These are phyloP conservation scores for Trissolcus brochymenae DNA, from an alignment of 2,888 invertebrate species.

Conservation along the genomic window DNA sequence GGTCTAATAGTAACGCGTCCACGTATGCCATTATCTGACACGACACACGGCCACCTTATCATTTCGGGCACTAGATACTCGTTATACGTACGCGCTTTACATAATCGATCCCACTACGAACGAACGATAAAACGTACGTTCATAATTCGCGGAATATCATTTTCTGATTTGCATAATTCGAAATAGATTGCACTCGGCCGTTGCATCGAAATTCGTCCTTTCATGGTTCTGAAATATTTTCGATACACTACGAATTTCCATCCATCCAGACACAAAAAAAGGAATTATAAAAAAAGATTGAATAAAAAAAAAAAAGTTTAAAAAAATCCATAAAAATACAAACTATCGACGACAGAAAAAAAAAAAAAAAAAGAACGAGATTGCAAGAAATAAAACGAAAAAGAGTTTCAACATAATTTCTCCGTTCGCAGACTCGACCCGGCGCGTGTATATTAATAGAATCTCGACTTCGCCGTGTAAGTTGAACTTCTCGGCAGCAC, in stretches of 20 bases:
- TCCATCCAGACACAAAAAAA: background rate
- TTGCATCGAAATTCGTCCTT: slow-evolving; percentile 9
- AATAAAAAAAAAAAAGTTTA: no score
- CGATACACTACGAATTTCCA: background rate
- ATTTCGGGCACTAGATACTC: slow-evolving; percentile 14
- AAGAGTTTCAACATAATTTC: slow-evolving; percentile 21
- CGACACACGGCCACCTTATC: slow-evolving; percentile 22
- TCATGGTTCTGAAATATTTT: slow-evolving; percentile 6
- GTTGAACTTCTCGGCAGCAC: slow-evolving; percentile 43
- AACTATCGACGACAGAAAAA: background rate
- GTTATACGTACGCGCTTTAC: slow-evolving; percentile 35
- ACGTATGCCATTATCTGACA: slow-evolving; percentile 37
- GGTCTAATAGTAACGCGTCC: slow-evolving; percentile 13
- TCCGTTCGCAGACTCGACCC: slow-evolving; percentile 6
- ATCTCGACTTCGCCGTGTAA: slow-evolving; percentile 37
- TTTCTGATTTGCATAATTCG: slow-evolving; percentile 42
- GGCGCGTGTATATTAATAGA: slow-evolving; percentile 45
- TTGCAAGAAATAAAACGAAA: background rate
- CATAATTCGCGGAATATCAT: slow-evolving; percentile 46
- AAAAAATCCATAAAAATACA: no score
- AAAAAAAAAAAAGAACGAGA: background rate
- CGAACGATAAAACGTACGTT: slow-evolving; percentile 29
- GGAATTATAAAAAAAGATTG: background rate
- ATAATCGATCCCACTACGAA: slow-evolving; percentile 37
- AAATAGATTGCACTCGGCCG: slow-evolving; percentile 32